Evolutionary conservation across 92 coral and sea anemone species (phyloP).

Genomic region (Muricea muricata): DNA sequence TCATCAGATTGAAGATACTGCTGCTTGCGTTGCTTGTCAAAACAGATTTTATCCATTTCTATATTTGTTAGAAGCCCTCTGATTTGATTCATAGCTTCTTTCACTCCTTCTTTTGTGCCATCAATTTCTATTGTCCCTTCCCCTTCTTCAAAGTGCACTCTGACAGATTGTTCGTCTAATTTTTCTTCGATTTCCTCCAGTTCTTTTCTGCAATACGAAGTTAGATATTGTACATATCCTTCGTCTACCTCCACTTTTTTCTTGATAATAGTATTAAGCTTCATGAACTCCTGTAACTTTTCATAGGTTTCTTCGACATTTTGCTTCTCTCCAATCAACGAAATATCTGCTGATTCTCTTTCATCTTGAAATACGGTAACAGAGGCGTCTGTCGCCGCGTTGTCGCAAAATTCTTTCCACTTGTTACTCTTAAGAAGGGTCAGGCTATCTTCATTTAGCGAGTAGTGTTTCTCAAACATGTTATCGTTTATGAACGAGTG

Average conservation of each 20-base stretch:
- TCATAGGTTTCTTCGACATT: constrained; percentile 41
- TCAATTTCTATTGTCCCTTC: constrained; percentile 45
- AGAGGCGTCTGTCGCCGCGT: neutral
- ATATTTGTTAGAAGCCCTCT: constrained; percentile 27
- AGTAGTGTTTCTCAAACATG: constrained; percentile 52
- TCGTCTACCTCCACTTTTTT: constrained; percentile 22
- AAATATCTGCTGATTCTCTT: constrained; percentile 18
- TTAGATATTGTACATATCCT: constrained; percentile 62
- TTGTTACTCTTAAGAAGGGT: constrained; percentile 54
- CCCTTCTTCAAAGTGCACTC: constrained; percentile 37
- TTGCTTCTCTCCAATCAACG: constrained; percentile 65
- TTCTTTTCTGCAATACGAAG: constrained; percentile 37
- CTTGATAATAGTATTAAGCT: constrained; percentile 69
- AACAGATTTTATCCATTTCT: constrained; percentile 10
- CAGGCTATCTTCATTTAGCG: constrained; percentile 62
- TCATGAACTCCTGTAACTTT: constrained; percentile 57
- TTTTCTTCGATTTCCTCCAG: constrained; percentile 43
- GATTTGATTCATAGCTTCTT: constrained; percentile 22
- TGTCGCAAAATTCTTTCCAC: constrained; percentile 56
- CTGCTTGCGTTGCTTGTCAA: constrained; percentile 77
- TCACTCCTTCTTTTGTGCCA: constrained; percentile 74
- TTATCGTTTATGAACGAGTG: neutral
- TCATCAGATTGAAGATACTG: constrained; percentile 41
- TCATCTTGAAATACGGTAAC: neutral
- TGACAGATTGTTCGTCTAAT: constrained; percentile 42